Conservation (phyloP, 2,113 vertebrate species). For the Lutjanus erythropterus region DNA sequence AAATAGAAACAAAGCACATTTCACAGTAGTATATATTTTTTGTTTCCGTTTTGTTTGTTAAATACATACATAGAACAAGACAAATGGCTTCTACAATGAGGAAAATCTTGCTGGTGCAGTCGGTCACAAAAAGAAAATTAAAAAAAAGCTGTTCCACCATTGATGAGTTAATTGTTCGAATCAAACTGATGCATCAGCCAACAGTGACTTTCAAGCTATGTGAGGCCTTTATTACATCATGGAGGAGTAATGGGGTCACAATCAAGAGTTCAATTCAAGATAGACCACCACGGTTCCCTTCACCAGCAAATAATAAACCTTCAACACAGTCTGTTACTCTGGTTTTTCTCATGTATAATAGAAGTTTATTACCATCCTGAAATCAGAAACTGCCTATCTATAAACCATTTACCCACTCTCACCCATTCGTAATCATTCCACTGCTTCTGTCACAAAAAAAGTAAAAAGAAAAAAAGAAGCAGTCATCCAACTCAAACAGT, state of each 20-base stretch:
- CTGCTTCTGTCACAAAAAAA: constrained; percentile 59
- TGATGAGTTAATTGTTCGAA: constrained; percentile 43
- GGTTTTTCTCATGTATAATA: constrained; percentile 60
- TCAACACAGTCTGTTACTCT: constrained; percentile 60
- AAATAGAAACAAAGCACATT: constrained; percentile 79
- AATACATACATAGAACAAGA: constrained; percentile 81
- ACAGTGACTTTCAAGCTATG: constrained; percentile 63
- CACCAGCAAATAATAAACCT: constrained; percentile 66
- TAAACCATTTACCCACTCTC: constrained; percentile 62
- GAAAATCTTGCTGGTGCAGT: constrained; percentile 73
- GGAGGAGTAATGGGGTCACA: constrained; percentile 56
- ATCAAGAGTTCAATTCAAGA: constrained; percentile 55
- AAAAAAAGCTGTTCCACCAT: constrained; percentile 55
- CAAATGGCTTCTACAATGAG: constrained; percentile 76
- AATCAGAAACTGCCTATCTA: constrained; percentile 68
- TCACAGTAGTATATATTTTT: constrained; percentile 82
- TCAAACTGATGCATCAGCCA: constrained; percentile 63
- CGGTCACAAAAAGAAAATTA: constrained; percentile 51
- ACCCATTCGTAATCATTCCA: constrained; percentile 67
- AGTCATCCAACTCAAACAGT: constrained; percentile 71
- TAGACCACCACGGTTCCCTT: constrained; percentile 57
- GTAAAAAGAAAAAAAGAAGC: constrained; percentile 48
- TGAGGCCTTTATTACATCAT: constrained; percentile 72
- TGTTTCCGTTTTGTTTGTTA: constrained; percentile 78
- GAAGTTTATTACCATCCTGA: constrained; percentile 73